Evolutionary conservation across 1,140 invertebrate genomes (phyloP).

Genomic region (Heterodera schachtii): DNA sequence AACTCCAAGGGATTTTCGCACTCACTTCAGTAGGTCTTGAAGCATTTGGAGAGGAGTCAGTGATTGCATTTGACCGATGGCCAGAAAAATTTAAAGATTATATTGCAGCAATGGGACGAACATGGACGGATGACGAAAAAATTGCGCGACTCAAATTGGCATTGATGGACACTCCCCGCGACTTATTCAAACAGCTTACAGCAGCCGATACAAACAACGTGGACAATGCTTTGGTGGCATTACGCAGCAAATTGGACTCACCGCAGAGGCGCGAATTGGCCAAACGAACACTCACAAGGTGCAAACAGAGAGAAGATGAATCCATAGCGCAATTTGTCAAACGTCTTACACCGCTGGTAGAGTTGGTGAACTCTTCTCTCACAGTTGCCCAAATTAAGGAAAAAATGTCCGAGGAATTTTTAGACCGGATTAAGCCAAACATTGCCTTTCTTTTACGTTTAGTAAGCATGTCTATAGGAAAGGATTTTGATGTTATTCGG

Average conservation of each 20-base stretch:
- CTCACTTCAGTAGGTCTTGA: not conserved
- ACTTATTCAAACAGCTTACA: not conserved
- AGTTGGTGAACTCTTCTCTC: not conserved
- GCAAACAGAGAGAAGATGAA: not conserved
- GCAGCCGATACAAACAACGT: not conserved
- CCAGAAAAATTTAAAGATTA: not conserved
- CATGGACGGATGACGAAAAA: not conserved
- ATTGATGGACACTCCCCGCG: not conserved
- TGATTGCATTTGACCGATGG: not conserved
- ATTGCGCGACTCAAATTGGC: not conserved
- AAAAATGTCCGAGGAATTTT: conserved; percentile 13
- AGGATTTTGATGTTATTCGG: not conserved
- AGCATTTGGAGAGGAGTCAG: not conserved
- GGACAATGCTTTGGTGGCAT: not conserved
- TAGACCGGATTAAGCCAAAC: conserved; percentile 5
- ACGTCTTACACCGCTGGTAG: not conserved
- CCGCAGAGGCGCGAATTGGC: conserved; percentile 7
- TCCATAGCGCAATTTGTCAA: not conserved
- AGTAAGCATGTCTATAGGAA: not conserved
- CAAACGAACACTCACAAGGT: not conserved
- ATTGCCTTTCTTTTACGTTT: not conserved
- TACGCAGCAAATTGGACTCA: conserved; percentile 1
- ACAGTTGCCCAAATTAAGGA: not conserved
- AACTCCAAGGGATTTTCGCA: not conserved
- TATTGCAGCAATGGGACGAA: not conserved